A percentile compares a stretch with the other conserved stretches of the same genome.
phyloP scores from a whole-genome alignment of 2,888 invertebrate genomes.

The Diplolepis rosae region DNA sequence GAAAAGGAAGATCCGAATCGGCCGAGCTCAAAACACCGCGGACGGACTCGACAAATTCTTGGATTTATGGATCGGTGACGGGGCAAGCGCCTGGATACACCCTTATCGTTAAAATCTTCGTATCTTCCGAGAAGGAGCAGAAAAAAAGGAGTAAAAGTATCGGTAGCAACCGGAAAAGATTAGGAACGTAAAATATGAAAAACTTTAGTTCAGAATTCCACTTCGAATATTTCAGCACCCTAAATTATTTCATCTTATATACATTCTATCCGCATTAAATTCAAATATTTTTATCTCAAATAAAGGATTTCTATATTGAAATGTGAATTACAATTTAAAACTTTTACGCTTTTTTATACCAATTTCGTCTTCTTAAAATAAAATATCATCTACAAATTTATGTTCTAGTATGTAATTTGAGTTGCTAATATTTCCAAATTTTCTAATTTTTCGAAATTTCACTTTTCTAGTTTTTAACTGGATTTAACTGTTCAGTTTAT shows the following conservation, averaged over 20 bases:
- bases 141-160: slow-evolving; percentile 37
- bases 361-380: too few relatives aligned
- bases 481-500: too few relatives aligned
- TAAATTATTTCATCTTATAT: slow-evolving; percentile 13
- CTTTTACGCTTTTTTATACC: too few relatives aligned
- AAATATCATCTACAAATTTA: too few relatives aligned
- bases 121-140: slow-evolving; percentile 64
- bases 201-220: not conserved
- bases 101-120: slow-evolving; percentile 69
- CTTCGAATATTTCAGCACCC: not conserved
- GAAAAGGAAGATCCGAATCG: slow-evolving; percentile 59
- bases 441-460: too few relatives aligned
- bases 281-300: not conserved
- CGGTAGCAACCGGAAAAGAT: slow-evolving; percentile 36
- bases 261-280: not conserved
- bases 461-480: too few relatives aligned
- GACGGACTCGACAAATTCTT: slow-evolving; percentile 70
- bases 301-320: too few relatives aligned
- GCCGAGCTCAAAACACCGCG: slow-evolving; percentile 69
- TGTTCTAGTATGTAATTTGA: too few relatives aligned
- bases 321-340: too few relatives aligned
- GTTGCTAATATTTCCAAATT: too few relatives aligned
- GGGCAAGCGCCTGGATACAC: slow-evolving; percentile 60
- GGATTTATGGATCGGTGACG: slow-evolving; percentile 71
- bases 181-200: slow-evolving; percentile 10